Evolutionary conservation across 2,888 invertebrate genomes (phyloP).

Genomic region (Leistus spinibarbis): DNA sequence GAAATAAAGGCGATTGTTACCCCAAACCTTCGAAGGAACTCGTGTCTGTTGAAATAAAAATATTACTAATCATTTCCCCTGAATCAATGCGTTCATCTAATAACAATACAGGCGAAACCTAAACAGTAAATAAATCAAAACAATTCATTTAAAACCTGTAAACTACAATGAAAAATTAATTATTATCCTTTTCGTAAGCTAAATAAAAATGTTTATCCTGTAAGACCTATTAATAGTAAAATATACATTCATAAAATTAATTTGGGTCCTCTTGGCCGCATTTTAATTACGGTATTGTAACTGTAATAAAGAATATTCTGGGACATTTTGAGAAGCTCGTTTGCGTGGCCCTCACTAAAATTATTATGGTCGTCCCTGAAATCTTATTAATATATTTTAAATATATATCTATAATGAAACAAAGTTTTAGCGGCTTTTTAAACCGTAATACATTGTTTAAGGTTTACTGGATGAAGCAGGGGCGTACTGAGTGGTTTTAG

Average conservation of each 20-base stretch:
- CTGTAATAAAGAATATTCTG: not conserved
- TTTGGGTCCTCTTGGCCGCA: too few species aligned
- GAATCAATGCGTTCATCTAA: not conserved
- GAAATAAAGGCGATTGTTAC: conserved; percentile 86
- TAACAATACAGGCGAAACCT: too few species aligned
- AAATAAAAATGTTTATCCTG: not conserved
- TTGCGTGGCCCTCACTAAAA: too few species aligned
- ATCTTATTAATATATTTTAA: too few species aligned
- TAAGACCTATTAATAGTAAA: not conserved
- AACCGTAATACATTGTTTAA: too few species aligned
- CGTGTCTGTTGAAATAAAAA: conserved; percentile 65
- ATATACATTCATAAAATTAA: not conserved
- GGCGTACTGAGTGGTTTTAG: too few species aligned
- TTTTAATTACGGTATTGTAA: too few species aligned
- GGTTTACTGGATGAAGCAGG: too few species aligned
- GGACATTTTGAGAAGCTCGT: not conserved
- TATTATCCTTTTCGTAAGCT: not conserved
- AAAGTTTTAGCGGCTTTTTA: too few species aligned
- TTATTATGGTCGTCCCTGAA: too few species aligned
- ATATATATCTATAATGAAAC: too few species aligned
- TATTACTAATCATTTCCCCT: not conserved
- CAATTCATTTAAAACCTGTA: not conserved
- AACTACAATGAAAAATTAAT: not conserved
- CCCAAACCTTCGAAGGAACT: conserved; percentile 83
- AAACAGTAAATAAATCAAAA: too few species aligned